Percentiles rank a stretch among this genome's conserved stretches.
phyloP scores from a whole-genome alignment of 2,113 vertebrate genomes.

The Neolamprologus toae region DNA sequence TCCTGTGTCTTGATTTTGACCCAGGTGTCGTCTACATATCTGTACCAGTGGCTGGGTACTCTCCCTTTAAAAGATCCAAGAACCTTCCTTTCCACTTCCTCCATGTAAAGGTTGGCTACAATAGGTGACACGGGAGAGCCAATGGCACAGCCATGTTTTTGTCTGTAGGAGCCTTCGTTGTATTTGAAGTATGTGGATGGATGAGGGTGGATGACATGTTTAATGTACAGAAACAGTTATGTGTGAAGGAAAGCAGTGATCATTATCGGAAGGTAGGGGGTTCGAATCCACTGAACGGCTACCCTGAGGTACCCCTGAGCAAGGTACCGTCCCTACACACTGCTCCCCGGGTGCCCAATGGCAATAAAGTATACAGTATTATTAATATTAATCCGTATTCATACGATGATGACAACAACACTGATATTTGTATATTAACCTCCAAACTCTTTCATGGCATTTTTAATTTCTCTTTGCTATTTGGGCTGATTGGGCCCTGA shows the following conservation, averaged over 20 bases:
- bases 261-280: neutral
- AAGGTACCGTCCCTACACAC: neutral
- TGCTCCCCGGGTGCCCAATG: rapidly evolving
- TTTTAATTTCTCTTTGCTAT: neutral
- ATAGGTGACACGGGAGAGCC: too few relatives aligned
- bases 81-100: neutral
- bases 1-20: rapidly evolving
- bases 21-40: neutral
- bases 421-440: neutral
- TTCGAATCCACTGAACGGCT: neutral
- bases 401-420: rapidly evolving
- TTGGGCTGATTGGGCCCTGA: neutral
- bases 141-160: too few relatives aligned
- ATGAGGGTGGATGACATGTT: neutral
- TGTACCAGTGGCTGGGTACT: neutral
- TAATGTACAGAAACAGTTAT: neutral
- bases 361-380: neutral
- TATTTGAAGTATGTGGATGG: too few relatives aligned
- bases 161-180: too few relatives aligned
- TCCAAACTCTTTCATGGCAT: neutral
- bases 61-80: neutral
- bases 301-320: neutral
- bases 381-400: neutral
- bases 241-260: neutral
- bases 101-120: too few relatives aligned